phyloP scores from a whole-genome alignment of 35 echinoderm and acorn worm genomes.

The Heliocidaris tuberculata region DNA sequence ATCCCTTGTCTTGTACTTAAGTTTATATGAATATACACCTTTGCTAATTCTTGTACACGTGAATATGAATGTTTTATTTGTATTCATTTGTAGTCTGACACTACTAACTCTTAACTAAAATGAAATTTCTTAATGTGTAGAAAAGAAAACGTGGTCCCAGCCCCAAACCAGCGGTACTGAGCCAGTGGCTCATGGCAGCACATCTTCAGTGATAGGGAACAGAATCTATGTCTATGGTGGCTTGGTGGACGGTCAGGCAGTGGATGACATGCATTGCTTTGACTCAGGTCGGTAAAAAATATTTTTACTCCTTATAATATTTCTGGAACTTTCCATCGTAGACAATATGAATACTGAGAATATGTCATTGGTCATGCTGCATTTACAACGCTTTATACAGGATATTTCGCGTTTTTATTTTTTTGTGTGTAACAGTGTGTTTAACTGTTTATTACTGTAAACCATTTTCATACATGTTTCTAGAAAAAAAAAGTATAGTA shows the following conservation, averaged over 20 bases:
- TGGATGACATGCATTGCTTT: constrained; percentile 44
- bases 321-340: not conserved
- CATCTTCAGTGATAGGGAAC: constrained; percentile 24
- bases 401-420: too few relatives aligned
- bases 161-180: constrained; percentile 51
- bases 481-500: too few relatives aligned
- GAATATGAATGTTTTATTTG: too few relatives aligned
- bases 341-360: not conserved
- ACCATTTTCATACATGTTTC: too few relatives aligned
- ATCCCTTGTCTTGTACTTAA: not conserved
- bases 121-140: constrained; percentile 14
- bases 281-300: constrained; percentile 54
- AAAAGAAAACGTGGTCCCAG: constrained; percentile 29
- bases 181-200: constrained; percentile 49
- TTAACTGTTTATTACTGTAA: too few relatives aligned
- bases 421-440: too few relatives aligned
- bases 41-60: not conserved
- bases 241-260: constrained; percentile 35
- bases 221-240: constrained; percentile 64
- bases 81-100: too few relatives aligned
- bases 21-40: not conserved
- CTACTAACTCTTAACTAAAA: not conserved
- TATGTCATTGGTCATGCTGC: not conserved
- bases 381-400: not conserved
- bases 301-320: not conserved